Percentiles rank a stretch among this genome's conserved stretches.
These are phyloP conservation scores for Falco punctatus DNA, from an alignment of 2,113 vertebrate species.

Conservation along the genomic window DNA sequence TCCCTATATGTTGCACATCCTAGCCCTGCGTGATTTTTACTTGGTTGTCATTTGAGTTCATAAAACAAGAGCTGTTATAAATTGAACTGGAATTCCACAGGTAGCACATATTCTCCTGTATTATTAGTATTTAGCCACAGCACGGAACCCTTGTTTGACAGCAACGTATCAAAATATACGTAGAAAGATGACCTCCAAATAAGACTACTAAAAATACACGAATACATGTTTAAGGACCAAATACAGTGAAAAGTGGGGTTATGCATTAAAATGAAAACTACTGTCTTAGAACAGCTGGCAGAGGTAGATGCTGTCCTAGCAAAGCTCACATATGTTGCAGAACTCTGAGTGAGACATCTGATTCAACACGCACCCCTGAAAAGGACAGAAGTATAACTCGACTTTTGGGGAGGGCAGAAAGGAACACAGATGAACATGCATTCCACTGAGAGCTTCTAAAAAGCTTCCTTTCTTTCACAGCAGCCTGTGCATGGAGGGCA, in stretches of 20 bases:
- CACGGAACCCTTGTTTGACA: not conserved
- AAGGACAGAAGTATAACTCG: not conserved
- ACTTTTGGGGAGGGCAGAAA: not conserved
- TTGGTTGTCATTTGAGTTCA: not conserved
- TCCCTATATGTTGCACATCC: not conserved
- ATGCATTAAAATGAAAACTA: not conserved
- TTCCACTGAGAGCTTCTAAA: not conserved
- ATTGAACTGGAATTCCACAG: not conserved
- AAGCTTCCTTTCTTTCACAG: not conserved
- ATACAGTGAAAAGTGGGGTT: not conserved
- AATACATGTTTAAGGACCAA: not conserved
- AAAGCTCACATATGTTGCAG: not conserved
- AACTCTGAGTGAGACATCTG: fast-evolving
- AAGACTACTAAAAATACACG: not conserved
- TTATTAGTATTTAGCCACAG: not conserved
- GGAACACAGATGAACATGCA: not conserved
- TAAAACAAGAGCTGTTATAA: not conserved
- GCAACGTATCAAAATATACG: not conserved
- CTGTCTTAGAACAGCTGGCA: not conserved
- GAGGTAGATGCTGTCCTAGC: not conserved
- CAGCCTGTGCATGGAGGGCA: not conserved
- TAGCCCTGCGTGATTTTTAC: not conserved
- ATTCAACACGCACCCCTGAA: not conserved
- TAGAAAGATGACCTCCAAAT: not conserved
- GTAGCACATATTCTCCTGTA: not conserved